Evolutionary conservation across 1,140 invertebrate species (phyloP).

Genomic region (Ladona fulva): DNA sequence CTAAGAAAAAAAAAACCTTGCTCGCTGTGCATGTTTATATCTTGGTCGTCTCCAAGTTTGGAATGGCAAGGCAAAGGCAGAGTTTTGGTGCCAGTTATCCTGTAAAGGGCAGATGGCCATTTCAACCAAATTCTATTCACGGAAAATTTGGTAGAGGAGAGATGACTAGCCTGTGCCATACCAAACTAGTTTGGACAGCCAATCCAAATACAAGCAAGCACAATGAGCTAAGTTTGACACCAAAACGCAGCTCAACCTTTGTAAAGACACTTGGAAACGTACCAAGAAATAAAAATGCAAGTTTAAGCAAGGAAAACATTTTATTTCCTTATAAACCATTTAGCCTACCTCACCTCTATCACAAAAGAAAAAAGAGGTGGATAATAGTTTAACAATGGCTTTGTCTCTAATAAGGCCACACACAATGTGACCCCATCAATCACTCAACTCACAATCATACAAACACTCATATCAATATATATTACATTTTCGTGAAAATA

Average conservation of each 20-base stretch:
- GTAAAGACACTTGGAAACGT: slow-evolving; percentile 40
- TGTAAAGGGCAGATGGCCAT: not conserved
- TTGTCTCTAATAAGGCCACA: not conserved
- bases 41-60: slow-evolving; percentile 48
- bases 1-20: slow-evolving; percentile 13
- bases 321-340: slow-evolving; percentile 21
- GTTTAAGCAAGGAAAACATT: slow-evolving; percentile 25
- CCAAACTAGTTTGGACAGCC: slow-evolving; percentile 40
- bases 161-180: slow-evolving; percentile 38
- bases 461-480: slow-evolving; percentile 10
- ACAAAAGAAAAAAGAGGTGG: slow-evolving; percentile 5
- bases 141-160: not conserved
- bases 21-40: slow-evolving; percentile 48
- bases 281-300: slow-evolving; percentile 41
- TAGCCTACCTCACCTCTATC: slow-evolving; percentile 3
- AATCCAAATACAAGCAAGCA: slow-evolving; percentile 42
- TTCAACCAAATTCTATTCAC: not conserved
- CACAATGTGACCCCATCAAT: not conserved
- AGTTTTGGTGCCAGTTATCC: slow-evolving; percentile 59
- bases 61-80: slow-evolving; percentile 49
- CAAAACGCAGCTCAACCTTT: slow-evolving; percentile 52
- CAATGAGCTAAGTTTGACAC: slow-evolving; percentile 49
- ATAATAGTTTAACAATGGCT: slow-evolving; percentile 12
- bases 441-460: slow-evolving; percentile 12
- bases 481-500: slow-evolving; percentile 7